A percentile compares a stretch with the other conserved stretches of the same genome.
These are phyloP conservation scores for Cheilosia pagana DNA, from an alignment of 2,888 invertebrate species.

Conservation along the genomic window DNA sequence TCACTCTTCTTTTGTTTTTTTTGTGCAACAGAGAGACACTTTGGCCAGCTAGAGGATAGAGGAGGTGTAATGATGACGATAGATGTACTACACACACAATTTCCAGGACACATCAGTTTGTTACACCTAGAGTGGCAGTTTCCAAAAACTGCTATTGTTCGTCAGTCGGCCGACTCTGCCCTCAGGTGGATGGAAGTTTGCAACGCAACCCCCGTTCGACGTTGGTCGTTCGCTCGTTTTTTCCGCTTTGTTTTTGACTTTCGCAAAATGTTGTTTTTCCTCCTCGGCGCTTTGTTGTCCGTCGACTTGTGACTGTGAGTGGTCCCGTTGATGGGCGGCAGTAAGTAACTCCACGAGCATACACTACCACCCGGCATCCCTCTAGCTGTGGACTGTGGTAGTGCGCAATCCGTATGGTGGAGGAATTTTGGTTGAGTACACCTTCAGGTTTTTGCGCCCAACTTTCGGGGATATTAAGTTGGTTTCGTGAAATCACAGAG, in stretches of 20 bases:
- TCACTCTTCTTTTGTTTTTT: conserved; percentile 14
- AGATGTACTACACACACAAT: conserved; percentile 30
- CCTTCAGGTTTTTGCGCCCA: conserved; percentile 72
- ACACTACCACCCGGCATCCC: not conserved
- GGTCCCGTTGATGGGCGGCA: conserved; percentile 51
- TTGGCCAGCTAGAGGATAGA: conserved; percentile 15
- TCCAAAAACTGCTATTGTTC: conserved; percentile 56
- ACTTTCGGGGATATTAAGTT: conserved; percentile 75
- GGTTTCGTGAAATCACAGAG: conserved; percentile 75
- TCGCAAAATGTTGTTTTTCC: conserved; percentile 65
- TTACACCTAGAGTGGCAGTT: conserved; percentile 60
- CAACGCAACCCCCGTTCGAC: not conserved
- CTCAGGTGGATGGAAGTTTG: conserved; percentile 38
- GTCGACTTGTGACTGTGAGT: conserved; percentile 60
- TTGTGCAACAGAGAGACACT: conserved; percentile 39
- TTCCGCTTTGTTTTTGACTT: conserved; percentile 54
- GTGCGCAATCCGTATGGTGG: conserved; percentile 26
- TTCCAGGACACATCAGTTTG: conserved; percentile 50
- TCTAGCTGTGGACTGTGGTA: not conserved
- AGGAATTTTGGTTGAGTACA: conserved; percentile 70
- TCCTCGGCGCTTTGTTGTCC: conserved; percentile 65
- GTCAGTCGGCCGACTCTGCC: conserved; percentile 2
- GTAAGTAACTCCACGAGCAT: conserved; percentile 59
- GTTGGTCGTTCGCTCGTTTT: not conserved
- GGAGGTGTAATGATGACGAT: conserved; percentile 47